These are phyloP conservation scores for Apostichopus japonicus DNA, from an alignment of 35 echinoderm and acorn worm species.

Conservation along the genomic window DNA sequence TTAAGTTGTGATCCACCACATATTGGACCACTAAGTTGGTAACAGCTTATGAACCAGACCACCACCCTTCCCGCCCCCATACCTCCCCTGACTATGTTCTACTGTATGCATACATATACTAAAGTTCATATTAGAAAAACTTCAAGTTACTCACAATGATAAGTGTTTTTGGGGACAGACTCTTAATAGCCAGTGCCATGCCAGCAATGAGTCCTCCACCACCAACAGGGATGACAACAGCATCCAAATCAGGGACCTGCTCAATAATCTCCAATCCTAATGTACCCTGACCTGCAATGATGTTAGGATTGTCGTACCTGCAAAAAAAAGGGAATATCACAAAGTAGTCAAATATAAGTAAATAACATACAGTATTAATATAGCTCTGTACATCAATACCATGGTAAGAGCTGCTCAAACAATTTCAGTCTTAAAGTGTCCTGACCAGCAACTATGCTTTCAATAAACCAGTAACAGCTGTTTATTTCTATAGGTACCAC, in stretches of 20 bases:
- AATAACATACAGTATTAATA: too few relatives aligned
- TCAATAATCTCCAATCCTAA: constrained; percentile 96
- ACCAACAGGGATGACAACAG: constrained; percentile 88
- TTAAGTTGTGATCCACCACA: too few relatives aligned
- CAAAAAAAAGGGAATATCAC: neutral
- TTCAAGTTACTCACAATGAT: constrained; percentile 84
- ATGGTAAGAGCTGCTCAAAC: constrained; percentile 71
- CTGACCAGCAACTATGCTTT: constrained; percentile 92
- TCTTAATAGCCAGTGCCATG: constrained; percentile 88
- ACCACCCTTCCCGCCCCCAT: too few relatives aligned
- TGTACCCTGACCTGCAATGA: constrained; percentile 95
- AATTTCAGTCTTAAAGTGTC: constrained; percentile 91
- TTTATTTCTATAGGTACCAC: too few relatives aligned
- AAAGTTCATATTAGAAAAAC: neutral
- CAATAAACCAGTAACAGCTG: neutral
- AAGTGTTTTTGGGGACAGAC: constrained; percentile 75
- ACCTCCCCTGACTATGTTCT: too few relatives aligned
- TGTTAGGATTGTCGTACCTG: constrained; percentile 97
- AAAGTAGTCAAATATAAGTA: too few relatives aligned
- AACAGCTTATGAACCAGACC: too few relatives aligned
- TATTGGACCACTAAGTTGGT: too few relatives aligned
- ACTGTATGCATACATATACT: too few relatives aligned
- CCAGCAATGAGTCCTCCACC: constrained; percentile 96
- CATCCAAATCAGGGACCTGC: constrained; percentile 94
- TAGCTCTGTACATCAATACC: too few relatives aligned